Evolutionary conservation across 2,113 vertebrate genomes (phyloP).

Genomic region (Leptocoma aspasia): DNA sequence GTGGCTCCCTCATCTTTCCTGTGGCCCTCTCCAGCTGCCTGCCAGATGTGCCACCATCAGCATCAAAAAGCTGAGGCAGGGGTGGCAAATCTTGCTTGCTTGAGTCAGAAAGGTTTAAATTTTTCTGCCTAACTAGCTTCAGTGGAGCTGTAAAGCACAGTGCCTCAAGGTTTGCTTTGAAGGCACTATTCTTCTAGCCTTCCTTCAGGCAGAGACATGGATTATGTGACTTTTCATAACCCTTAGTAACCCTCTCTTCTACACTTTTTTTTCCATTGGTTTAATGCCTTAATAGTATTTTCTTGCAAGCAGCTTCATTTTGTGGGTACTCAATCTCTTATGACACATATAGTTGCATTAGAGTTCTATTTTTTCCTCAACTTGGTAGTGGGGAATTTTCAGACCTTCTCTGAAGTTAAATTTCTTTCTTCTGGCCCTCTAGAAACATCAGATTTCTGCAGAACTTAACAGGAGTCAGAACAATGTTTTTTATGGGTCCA

Average conservation of each 20-base stretch:
- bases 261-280: background rate
- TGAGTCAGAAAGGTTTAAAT: background rate
- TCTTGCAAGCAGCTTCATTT: background rate
- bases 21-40: background rate
- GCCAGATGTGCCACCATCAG: background rate
- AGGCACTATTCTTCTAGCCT: background rate
- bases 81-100: background rate
- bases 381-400: background rate
- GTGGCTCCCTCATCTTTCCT: background rate
- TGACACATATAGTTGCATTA: background rate
- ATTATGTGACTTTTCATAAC: background rate
- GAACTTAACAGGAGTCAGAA: background rate
- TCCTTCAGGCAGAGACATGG: background rate
- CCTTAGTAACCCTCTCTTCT: background rate
- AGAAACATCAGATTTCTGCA: background rate
- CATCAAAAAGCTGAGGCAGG: background rate
- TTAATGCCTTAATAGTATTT: background rate
- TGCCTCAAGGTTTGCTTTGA: background rate
- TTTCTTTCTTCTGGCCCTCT: background rate
- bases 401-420: background rate
- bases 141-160: background rate
- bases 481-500: background rate
- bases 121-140: background rate
- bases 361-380: background rate
- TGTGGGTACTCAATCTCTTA: background rate